Evolutionary conservation across 2,113 vertebrate species (phyloP), one percentile per base, ranked within the genome.

Genomic region (Panthera uncia): DNA sequence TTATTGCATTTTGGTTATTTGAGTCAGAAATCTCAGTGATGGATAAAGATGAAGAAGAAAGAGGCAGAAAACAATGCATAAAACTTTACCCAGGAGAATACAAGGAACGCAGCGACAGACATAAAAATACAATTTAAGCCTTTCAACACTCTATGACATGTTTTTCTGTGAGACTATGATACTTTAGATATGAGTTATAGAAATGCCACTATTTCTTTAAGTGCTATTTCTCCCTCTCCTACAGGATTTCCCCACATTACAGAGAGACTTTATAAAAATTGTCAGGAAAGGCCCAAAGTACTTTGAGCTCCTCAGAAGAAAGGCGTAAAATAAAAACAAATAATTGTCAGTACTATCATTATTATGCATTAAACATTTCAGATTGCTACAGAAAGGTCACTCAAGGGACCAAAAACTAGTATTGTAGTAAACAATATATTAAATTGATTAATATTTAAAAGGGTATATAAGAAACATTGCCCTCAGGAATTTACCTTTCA

Each of bases 401-500:
- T 97, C 21, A 9, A n/a, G 73, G 76, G 71, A 82, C 33, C 57
- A 0, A 57, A 94, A 81, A 57, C 21, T 78, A 50, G 15, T 36
- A 71, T 29, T 76, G 7, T 19, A 76, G 61, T 83, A 73, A 74
- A 38, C 4, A 90, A 92, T 74, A 80, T 65, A 74, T 69, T 94
- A 96, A 97, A 66, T 84, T 8, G 6, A 94, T 95, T 94, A 85
- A 82, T 95, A 97, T 97, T 96, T 19, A 89, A 79, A 96, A 86
- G 16, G 23, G 8, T 7, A 71, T 84, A 29, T 61, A 89, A 95
- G 45, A 92, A 95, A 68, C 3, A 52, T 63, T 89, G 55, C 2
- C 68, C 91, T 85, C 21, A 63, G 79, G 61, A 87, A 95, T 81
- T 73, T 97, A 85, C 29, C 57, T 94, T 97, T 89, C 23, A 83